phyloP scores from a whole-genome alignment of 2,888 invertebrate genomes.

The Ellobium chinense region DNA sequence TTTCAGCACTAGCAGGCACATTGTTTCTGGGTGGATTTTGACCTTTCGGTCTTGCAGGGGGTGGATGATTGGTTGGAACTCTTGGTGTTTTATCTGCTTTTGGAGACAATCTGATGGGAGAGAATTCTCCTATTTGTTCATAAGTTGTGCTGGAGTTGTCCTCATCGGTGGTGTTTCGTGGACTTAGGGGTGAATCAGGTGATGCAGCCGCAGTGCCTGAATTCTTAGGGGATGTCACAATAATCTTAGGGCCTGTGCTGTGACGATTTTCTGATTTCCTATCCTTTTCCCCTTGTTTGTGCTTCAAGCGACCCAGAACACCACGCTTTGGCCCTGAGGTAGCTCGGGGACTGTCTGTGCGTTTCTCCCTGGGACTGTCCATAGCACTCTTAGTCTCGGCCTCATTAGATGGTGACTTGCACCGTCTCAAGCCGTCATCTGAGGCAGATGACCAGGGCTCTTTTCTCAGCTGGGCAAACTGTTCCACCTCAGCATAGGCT shows the following conservation, averaged over 20 bases:
- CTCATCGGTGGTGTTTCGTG: neutral
- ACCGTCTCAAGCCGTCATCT: neutral
- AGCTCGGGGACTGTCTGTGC: neutral
- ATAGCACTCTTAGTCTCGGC: neutral
- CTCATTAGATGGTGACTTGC: neutral
- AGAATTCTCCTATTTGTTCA: conserved; percentile 22
- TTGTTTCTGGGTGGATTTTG: neutral
- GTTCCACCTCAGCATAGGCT: conserved; percentile 43
- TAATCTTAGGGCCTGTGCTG: neutral
- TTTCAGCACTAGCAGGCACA: neutral
- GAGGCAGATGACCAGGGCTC: neutral
- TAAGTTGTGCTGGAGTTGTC: conserved; percentile 4
- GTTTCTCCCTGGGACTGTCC: neutral
- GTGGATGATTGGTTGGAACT: neutral
- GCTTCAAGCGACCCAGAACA: neutral
- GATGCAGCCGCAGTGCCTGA: neutral
- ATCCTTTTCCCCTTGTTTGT: neutral
- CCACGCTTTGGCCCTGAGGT: neutral
- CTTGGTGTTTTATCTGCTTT: neutral
- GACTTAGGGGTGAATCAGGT: neutral
- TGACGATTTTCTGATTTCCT: neutral
- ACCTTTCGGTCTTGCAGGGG: neutral
- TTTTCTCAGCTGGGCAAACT: neutral
- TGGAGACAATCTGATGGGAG: neutral
- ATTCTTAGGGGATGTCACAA: neutral